A percentile compares a stretch with the other conserved stretches of the same genome.
Conservation (phyloP, 2,888 invertebrate species). For the Pyrgus malvae region DNA sequence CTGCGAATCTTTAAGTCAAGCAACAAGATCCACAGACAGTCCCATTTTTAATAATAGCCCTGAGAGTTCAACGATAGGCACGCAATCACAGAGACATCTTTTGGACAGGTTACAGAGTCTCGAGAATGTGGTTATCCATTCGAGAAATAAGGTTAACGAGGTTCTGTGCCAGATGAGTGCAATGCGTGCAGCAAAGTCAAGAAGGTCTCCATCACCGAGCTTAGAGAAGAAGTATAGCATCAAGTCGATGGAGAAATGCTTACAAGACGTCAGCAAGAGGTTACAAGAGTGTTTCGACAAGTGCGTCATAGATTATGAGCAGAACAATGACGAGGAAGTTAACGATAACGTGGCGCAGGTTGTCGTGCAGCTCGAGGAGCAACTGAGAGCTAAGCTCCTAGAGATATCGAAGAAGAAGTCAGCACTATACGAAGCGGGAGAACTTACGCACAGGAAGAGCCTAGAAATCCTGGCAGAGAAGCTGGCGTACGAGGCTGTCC, state of each 20-base stretch:
- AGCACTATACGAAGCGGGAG: conserved; percentile 84
- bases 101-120: conserved; percentile 82
- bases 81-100: conserved; percentile 78
- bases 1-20: conserved; percentile 79
- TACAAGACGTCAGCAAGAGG: conserved; percentile 83
- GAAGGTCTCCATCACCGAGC: conserved; percentile 84
- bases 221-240: conserved; percentile 84
- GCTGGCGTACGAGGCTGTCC: conserved; percentile 89
- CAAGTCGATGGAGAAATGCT: conserved; percentile 83
- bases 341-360: conserved; percentile 82
- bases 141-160: conserved; percentile 85
- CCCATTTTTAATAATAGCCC: conserved; percentile 54
- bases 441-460: conserved; percentile 85
- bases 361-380: conserved; percentile 84
- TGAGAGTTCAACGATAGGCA: conserved; percentile 62
- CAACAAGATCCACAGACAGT: conserved; percentile 64
- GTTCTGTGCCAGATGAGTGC: conserved; percentile 84
- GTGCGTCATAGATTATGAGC: conserved; percentile 78
- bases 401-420: conserved; percentile 86
- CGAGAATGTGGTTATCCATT: conserved; percentile 83
- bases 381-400: conserved; percentile 85
- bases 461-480: conserved; percentile 89
- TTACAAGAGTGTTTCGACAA: conserved; percentile 82
- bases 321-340: conserved; percentile 49
- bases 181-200: conserved; percentile 83